phyloP scores from a whole-genome alignment of 1,140 invertebrate genomes.

The Maconellicoccus hirsutus region DNA sequence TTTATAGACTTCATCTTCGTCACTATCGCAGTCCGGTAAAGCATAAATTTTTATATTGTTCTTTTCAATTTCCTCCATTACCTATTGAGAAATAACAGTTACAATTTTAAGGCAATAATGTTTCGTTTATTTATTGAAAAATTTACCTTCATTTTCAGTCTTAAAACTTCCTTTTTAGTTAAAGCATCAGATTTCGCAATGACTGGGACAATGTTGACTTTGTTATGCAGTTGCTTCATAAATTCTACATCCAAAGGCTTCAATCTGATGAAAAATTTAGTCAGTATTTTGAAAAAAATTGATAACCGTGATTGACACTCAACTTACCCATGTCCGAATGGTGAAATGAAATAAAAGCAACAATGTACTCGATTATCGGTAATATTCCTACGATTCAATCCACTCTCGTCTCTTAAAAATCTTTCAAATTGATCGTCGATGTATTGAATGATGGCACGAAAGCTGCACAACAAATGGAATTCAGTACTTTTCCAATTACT shows the following conservation, averaged over 20 bases:
- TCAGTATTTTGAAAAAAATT: background rate
- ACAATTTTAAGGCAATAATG: slow-evolving; percentile 11
- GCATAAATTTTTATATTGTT: slow-evolving; percentile 89
- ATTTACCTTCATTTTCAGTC: slow-evolving; percentile 70
- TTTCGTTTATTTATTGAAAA: no score
- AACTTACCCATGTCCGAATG: slow-evolving; percentile 85
- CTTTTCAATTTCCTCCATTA: slow-evolving; percentile 69
- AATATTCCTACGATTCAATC: slow-evolving; percentile 80
- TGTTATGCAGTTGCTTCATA: slow-evolving; percentile 96
- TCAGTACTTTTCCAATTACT: background rate
- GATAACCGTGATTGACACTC: background rate
- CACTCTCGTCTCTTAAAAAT: slow-evolving; percentile 80
- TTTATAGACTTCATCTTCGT: slow-evolving; percentile 90
- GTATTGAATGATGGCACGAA: slow-evolving; percentile 79
- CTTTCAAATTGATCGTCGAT: slow-evolving; percentile 91
- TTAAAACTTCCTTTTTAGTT: slow-evolving; percentile 84
- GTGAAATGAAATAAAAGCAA: slow-evolving; percentile 99
- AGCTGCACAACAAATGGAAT: slow-evolving; percentile 43
- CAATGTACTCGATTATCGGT: slow-evolving; percentile 89
- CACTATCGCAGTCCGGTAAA: slow-evolving; percentile 88
- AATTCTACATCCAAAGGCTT: slow-evolving; percentile 92
- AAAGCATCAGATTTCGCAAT: slow-evolving; percentile 98
- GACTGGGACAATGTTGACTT: slow-evolving; percentile 97
- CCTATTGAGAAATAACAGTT: slow-evolving; percentile 34
- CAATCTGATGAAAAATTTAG: slow-evolving; percentile 40